Conservation (phyloP, 2,113 vertebrate genomes). For the Plecotus auritus region DNA sequence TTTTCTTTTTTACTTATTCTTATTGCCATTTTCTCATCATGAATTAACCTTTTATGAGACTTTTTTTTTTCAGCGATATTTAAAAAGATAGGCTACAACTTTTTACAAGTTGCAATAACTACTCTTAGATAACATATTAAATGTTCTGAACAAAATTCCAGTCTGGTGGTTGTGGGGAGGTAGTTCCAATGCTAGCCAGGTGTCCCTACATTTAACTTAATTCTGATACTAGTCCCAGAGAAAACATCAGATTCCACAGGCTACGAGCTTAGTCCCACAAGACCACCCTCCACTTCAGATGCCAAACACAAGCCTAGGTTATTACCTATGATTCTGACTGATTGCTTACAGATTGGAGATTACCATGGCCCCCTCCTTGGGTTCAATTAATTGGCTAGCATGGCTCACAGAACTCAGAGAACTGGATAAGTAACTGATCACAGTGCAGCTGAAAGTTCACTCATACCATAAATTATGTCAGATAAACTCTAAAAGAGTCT, state of each 20-base stretch:
- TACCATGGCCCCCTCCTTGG: not conserved
- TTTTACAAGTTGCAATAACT: not conserved
- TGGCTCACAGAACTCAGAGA: not conserved
- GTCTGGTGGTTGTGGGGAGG: not conserved
- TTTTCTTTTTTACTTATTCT: constrained; percentile 19
- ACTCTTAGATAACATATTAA: not conserved
- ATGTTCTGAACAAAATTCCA: not conserved
- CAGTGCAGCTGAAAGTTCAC: not conserved
- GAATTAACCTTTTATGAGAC: not conserved
- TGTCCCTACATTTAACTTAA: not conserved
- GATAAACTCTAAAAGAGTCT: not conserved
- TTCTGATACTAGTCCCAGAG: not conserved
- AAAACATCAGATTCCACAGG: not conserved
- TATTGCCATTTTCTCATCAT: not conserved
- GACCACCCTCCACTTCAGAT: not conserved
- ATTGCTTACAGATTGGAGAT: not conserved
- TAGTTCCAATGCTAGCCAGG: not conserved
- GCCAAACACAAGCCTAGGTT: not conserved
- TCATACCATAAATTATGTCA: not conserved
- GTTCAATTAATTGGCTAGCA: not conserved
- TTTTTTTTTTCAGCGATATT: not conserved
- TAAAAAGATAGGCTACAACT: not conserved
- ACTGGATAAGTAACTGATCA: not conserved
- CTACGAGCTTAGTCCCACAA: not conserved
- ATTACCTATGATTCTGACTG: not conserved